Percentiles rank a stretch among this genome's conserved stretches.
Evolutionary conservation across 2,888 invertebrate species (phyloP).

Genomic region (Stomorhina lunata): DNA sequence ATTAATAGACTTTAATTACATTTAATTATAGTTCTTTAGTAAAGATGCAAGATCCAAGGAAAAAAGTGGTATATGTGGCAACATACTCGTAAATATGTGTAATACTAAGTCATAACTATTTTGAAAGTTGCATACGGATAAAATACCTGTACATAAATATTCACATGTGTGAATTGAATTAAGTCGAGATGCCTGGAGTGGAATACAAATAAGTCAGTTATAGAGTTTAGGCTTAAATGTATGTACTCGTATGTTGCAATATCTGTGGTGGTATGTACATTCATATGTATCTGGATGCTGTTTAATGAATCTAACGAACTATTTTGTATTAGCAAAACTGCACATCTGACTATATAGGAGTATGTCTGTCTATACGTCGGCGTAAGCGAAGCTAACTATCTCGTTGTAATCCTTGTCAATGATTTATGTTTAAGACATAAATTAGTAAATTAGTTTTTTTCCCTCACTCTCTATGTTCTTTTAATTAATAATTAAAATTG

Average conservation of each 20-base stretch:
- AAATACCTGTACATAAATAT: background rate
- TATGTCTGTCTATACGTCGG: background rate
- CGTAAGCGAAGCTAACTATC: background rate
- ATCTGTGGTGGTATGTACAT: too few relatives aligned
- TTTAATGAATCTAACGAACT: conserved; percentile 29
- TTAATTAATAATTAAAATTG: conserved; percentile 59
- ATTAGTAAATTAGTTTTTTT: conserved; percentile 38
- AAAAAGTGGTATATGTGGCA: conserved; percentile 28
- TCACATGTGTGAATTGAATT: conserved; percentile 24
- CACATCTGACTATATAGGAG: too few relatives aligned
- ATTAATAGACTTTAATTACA: conserved; percentile 65
- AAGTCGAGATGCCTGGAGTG: conserved; percentile 57
- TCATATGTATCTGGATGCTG: background rate
- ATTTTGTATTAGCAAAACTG: conserved; percentile 10
- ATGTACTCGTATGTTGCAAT: too few relatives aligned
- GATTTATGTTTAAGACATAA: conserved; percentile 57
- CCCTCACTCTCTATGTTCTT: background rate
- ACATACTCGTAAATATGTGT: conserved; percentile 54
- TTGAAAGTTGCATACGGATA: conserved; percentile 38
- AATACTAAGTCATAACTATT: conserved; percentile 53
- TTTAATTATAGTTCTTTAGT: conserved; percentile 63
- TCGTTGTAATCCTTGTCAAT: conserved; percentile 39
- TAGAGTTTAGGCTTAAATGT: conserved; percentile 12
- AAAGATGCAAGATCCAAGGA: conserved; percentile 48
- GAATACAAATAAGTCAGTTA: conserved; percentile 55